Conservation (phyloP, 2,888 invertebrate species). For the Apodemia zela region DNA sequence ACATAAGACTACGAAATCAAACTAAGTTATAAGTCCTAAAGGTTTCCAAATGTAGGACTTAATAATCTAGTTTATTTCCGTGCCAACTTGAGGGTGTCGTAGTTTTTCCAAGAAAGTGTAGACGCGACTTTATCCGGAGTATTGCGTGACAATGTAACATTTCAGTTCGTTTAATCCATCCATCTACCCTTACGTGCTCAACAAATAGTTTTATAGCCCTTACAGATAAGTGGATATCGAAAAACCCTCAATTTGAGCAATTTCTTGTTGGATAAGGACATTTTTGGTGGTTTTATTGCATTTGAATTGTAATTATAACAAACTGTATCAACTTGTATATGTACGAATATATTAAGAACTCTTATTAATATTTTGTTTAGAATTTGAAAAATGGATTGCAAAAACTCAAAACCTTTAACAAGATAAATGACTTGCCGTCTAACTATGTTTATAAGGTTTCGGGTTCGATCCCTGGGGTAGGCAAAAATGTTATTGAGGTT, state of each 20-base stretch:
- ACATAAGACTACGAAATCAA: too few relatives aligned
- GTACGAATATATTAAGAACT: too few relatives aligned
- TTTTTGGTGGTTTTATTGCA: background rate
- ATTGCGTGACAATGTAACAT: constrained; percentile 51
- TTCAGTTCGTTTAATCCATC: constrained; percentile 33
- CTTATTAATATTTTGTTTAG: too few relatives aligned
- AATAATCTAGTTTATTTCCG: background rate
- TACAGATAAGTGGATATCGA: constrained; percentile 44
- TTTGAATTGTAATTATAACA: too few relatives aligned
- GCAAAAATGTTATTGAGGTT: too few relatives aligned
- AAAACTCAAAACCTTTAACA: too few relatives aligned
- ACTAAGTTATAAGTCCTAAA: too few relatives aligned
- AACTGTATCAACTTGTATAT: too few relatives aligned
- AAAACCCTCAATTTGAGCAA: constrained; percentile 8
- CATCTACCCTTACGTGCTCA: constrained; percentile 34
- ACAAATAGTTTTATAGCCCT: constrained; percentile 63
- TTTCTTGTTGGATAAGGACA: background rate
- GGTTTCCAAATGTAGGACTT: background rate
- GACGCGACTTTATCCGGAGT: background rate
- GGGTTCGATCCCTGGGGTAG: too few relatives aligned
- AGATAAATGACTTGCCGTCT: too few relatives aligned
- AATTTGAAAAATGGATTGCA: too few relatives aligned
- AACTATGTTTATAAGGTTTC: too few relatives aligned
- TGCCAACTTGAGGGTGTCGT: background rate
- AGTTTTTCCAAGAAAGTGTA: background rate